phyloP scores from a whole-genome alignment of 1,140 invertebrate genomes.

The Melitaea cinxia region DNA sequence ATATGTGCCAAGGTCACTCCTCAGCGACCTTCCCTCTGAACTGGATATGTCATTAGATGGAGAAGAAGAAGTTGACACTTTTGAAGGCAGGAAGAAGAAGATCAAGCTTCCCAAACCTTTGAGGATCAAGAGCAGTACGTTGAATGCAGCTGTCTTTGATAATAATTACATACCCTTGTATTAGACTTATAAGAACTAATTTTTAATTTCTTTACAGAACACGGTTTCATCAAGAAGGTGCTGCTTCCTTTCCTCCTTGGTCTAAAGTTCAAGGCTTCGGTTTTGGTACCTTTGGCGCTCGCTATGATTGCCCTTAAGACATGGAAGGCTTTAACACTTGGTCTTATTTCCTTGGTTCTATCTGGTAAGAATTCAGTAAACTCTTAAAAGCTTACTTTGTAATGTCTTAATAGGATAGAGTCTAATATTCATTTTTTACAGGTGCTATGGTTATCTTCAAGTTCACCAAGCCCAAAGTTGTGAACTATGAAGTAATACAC shows the following conservation, averaged over 20 bases:
- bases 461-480: slow-evolving; percentile 91
- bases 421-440: slow-evolving; percentile 42
- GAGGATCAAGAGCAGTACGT: slow-evolving; percentile 77
- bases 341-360: slow-evolving; percentile 90
- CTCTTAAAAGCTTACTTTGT: not conserved
- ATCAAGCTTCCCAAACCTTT: slow-evolving; percentile 75
- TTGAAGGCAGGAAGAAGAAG: slow-evolving; percentile 77
- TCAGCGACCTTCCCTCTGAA: slow-evolving; percentile 85
- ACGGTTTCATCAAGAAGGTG: slow-evolving; percentile 91
- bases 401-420: not conserved
- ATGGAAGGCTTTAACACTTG: slow-evolving; percentile 92
- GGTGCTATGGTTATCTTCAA: slow-evolving; percentile 92
- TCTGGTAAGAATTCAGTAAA: slow-evolving; percentile 76
- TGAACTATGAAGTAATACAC: slow-evolving; percentile 92
- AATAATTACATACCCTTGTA: not conserved
- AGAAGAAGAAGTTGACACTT: slow-evolving; percentile 83
- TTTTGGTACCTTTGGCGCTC: slow-evolving; percentile 89
- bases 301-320: slow-evolving; percentile 92
- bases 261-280: slow-evolving; percentile 91
- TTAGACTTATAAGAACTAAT: slow-evolving; percentile 3
- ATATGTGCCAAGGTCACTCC: slow-evolving; percentile 85
- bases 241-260: slow-evolving; percentile 92
- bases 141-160: not conserved
- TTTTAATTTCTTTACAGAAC: slow-evolving; percentile 80
- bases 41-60: slow-evolving; percentile 86